A percentile compares a stretch with the other conserved stretches of the same genome.
phyloP scores from a whole-genome alignment of 2,888 invertebrate genomes.

The Ceraclea dissimilis region DNA sequence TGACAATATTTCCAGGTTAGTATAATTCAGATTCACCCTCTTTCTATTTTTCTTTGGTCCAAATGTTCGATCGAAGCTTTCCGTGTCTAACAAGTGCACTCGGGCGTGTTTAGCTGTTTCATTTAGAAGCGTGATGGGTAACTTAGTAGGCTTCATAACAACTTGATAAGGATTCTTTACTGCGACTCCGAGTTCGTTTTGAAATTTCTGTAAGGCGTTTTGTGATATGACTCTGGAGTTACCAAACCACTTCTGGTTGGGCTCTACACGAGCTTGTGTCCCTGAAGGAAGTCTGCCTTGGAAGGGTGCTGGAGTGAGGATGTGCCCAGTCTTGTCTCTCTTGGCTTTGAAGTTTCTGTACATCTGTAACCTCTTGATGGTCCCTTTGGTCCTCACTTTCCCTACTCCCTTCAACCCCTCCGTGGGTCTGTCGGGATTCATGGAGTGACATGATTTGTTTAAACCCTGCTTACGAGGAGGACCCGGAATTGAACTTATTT shows the following conservation, averaged over 20 bases:
- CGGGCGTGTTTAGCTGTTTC: conserved; percentile 85
- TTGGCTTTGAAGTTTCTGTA: conserved; percentile 96
- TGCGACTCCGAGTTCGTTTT: conserved; percentile 91
- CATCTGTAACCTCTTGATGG: conserved; percentile 96
- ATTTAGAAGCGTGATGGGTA: conserved; percentile 90
- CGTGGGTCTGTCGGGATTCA: conserved; percentile 85
- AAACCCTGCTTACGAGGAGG: conserved; percentile 77
- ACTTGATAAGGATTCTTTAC: conserved; percentile 96
- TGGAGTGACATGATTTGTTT: conserved; percentile 82
- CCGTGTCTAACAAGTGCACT: conserved; percentile 92
- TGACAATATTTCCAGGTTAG: conserved; percentile 71
- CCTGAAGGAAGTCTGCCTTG: conserved; percentile 87
- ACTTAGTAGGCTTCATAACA: conserved; percentile 90
- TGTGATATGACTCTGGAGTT: conserved; percentile 97
- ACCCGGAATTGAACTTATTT: conserved; percentile 63
- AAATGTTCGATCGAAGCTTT: conserved; percentile 90
- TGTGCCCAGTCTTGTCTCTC: conserved; percentile 82
- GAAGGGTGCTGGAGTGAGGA: conserved; percentile 90
- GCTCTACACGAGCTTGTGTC: conserved; percentile 89
- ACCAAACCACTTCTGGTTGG: conserved; percentile 98
- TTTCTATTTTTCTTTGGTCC: conserved; percentile 92
- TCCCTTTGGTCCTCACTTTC: conserved; percentile 79
- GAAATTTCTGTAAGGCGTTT: conserved; percentile 78
- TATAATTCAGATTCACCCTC: conserved; percentile 69
- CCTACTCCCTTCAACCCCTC: conserved; percentile 78